A percentile compares a stretch with the other conserved stretches of the same genome.
Evolutionary conservation across 2,113 vertebrate genomes (phyloP).

Genomic region (Rhabdornis inornatus): DNA sequence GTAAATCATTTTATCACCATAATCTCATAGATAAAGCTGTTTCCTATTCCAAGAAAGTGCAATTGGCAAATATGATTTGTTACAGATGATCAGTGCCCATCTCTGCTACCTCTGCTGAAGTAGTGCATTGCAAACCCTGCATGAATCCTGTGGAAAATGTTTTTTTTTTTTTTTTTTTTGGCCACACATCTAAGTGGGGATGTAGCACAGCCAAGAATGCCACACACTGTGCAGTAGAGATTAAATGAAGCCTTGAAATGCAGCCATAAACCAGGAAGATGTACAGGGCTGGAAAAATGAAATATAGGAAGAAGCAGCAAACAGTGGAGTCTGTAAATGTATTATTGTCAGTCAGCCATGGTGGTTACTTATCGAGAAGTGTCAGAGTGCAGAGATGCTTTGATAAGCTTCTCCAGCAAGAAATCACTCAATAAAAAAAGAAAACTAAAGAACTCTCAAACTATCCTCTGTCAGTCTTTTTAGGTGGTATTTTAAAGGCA

Average conservation of each 20-base stretch:
- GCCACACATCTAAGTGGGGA: not conserved
- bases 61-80: not conserved
- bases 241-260: not conserved
- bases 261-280: not conserved
- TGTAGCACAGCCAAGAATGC: not conserved
- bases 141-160: not conserved
- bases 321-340: not conserved
- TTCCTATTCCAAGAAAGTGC: not conserved
- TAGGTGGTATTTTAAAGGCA: not conserved
- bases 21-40: not conserved
- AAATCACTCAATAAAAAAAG: not conserved
- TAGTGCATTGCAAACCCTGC: not conserved
- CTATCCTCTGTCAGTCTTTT: not conserved
- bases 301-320: not conserved
- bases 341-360: not conserved
- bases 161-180: not conserved
- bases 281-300: not conserved
- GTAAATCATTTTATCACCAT: not conserved
- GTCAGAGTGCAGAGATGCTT: not conserved
- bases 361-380: not conserved
- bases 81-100: accelerated
- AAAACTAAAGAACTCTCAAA: not conserved
- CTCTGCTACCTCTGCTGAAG: not conserved
- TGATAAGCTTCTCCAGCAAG: not conserved
- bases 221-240: not conserved